These are phyloP conservation scores for Danio aesculapii DNA, from an alignment of 2,797 vertebrate species.

Conservation along the genomic window DNA sequence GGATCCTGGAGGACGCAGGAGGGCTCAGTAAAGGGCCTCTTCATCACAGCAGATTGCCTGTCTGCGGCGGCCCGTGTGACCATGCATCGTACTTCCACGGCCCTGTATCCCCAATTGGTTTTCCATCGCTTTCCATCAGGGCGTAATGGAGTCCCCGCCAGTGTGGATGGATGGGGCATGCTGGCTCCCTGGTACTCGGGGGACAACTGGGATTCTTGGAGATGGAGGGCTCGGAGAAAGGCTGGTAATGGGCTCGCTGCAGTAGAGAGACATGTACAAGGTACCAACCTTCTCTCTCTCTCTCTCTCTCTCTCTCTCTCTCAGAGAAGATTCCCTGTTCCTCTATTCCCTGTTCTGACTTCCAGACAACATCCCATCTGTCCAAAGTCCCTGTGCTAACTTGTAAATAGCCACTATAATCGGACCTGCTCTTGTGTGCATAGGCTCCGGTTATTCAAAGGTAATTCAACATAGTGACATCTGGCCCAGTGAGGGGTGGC, in stretches of 20 bases:
- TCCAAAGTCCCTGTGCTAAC: slow-evolving; percentile 8
- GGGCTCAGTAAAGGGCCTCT: slow-evolving; percentile 70
- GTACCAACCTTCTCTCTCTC: slow-evolving; percentile 17
- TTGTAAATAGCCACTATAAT: slow-evolving; percentile 7
- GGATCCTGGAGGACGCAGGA: slow-evolving; percentile 69
- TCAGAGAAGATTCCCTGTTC: neutral
- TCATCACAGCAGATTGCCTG: slow-evolving; percentile 83
- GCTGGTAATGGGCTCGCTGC: slow-evolving; percentile 58
- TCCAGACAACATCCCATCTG: slow-evolving; percentile 27
- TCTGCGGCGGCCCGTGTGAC: slow-evolving; percentile 65
- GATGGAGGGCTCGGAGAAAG: slow-evolving; percentile 63
- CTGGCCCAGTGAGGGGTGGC: neutral
- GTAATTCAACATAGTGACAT: slow-evolving; percentile 21
- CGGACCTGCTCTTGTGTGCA: neutral
- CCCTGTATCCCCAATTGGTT: slow-evolving; percentile 75
- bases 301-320: neutral
- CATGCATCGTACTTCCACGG: slow-evolving; percentile 66
- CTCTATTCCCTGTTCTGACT: neutral
- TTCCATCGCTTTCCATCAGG: slow-evolving; percentile 70
- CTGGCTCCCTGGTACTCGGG: slow-evolving; percentile 60
- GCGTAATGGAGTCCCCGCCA: slow-evolving; percentile 75
- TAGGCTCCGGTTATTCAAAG: slow-evolving; percentile 1
- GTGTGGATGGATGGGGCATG: slow-evolving; percentile 72
- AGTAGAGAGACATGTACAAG: slow-evolving; percentile 5
- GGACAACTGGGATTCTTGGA: slow-evolving; percentile 61